A percentile compares a stretch with the other conserved stretches of the same genome.
Conservation (phyloP, 2,797 vertebrate genomes). For the Pipistrellus kuhlii region DNA sequence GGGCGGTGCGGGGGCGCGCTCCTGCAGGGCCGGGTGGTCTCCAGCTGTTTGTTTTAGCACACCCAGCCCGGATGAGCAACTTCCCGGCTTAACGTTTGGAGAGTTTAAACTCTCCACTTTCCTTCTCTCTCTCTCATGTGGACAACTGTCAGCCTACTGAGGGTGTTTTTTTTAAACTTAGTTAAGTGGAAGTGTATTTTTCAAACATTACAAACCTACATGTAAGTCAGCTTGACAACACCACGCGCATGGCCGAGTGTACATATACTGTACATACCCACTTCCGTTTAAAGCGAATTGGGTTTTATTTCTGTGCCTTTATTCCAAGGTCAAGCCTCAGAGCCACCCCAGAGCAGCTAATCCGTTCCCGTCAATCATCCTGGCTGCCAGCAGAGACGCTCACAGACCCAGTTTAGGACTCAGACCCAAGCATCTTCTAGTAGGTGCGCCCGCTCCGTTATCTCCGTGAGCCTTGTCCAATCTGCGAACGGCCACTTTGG, state of each 20-base stretch:
- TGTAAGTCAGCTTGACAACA: not conserved
- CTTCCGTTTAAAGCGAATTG: not conserved
- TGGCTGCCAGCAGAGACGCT: not conserved
- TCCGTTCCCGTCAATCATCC: constrained; percentile 14
- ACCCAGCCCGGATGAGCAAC: not conserved
- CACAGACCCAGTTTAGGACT: constrained; percentile 24
- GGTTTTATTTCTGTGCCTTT: not conserved
- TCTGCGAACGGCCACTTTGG: not conserved
- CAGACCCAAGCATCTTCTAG: not conserved
- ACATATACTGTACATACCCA: not conserved
- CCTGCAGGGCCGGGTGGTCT: not conserved
- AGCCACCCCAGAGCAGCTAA: not conserved
- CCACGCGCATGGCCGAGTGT: not conserved
- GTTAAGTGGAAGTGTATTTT: not conserved
- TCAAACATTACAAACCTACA: not conserved
- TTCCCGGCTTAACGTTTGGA: not conserved
- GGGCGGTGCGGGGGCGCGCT: not conserved
- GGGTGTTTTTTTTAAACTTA: not conserved
- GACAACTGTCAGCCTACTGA: not conserved
- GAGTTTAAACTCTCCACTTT: not conserved
- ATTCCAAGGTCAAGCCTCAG: not conserved
- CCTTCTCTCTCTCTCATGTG: not conserved
- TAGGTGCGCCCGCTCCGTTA: not conserved
- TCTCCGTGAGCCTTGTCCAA: not conserved
- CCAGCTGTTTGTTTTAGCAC: not conserved